phyloP scores from a whole-genome alignment of 2,888 invertebrate species.

The Erebia aethiops region DNA sequence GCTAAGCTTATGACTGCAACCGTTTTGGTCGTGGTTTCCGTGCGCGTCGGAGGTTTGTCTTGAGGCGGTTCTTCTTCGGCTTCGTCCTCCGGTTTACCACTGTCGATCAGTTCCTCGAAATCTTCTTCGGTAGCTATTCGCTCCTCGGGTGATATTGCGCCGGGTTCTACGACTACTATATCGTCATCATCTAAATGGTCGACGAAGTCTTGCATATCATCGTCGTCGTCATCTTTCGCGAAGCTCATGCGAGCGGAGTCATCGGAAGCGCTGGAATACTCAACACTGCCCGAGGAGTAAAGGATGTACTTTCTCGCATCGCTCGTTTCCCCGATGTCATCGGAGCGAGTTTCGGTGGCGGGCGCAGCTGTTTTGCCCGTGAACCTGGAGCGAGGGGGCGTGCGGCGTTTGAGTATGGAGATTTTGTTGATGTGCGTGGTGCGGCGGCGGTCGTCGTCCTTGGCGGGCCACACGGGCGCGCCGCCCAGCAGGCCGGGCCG shows the following conservation, averaged over 20 bases:
- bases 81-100: slow-evolving; percentile 83
- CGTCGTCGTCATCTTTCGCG: slow-evolving; percentile 62
- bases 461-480: slow-evolving; percentile 85
- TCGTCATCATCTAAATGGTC: slow-evolving; percentile 82
- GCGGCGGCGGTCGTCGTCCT: slow-evolving; percentile 65
- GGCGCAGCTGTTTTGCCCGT: slow-evolving; percentile 61
- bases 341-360: slow-evolving; percentile 42
- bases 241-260: slow-evolving; percentile 72
- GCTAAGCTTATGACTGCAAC: slow-evolving; percentile 79
- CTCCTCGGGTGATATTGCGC: slow-evolving; percentile 84
- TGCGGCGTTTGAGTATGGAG: slow-evolving; percentile 84
- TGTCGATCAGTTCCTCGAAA: slow-evolving; percentile 86
- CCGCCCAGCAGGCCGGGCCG: slow-evolving; percentile 86
- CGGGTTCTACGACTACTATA: slow-evolving; percentile 84
- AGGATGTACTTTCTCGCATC: slow-evolving; percentile 85
- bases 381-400: slow-evolving; percentile 80
- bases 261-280: slow-evolving; percentile 81
- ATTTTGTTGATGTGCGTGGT: slow-evolving; percentile 76
- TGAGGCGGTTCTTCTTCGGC: slow-evolving; percentile 58
- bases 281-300: slow-evolving; percentile 85
- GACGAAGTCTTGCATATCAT: slow-evolving; percentile 64
- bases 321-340: slow-evolving; percentile 60
- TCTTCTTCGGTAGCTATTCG: slow-evolving; percentile 86
- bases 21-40: slow-evolving; percentile 80
- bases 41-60: slow-evolving; percentile 72